Conservation (phyloP, 2,888 invertebrate genomes). For the Chymomyza caudatula region DNA sequence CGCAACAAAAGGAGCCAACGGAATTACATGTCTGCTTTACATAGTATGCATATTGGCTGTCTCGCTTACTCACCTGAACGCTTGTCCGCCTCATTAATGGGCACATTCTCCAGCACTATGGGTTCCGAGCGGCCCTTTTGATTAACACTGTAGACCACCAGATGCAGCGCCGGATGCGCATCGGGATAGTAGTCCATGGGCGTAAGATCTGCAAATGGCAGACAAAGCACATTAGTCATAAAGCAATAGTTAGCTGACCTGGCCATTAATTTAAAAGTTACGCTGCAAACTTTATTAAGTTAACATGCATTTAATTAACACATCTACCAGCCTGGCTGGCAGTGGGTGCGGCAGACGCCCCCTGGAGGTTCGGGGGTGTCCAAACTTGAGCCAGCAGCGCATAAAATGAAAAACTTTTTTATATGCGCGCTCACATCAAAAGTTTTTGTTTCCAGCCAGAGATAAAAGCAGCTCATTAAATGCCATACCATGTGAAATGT, state of each 20-base stretch:
- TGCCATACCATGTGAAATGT: constrained; percentile 45
- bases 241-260: constrained; percentile 11
- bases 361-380: constrained; percentile 30
- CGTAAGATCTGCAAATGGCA: constrained; percentile 71
- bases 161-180: constrained; percentile 83
- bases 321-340: constrained; percentile 27
- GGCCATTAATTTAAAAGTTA: constrained; percentile 66
- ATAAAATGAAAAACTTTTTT: constrained; percentile 56
- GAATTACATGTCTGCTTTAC: not conserved
- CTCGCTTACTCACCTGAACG: constrained; percentile 83
- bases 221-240: not conserved
- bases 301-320: constrained; percentile 70
- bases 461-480: constrained; percentile 63
- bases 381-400: constrained; percentile 48
- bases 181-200: constrained; percentile 77
- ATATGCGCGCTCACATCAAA: constrained; percentile 50
- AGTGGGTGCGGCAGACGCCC: no score
- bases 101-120: constrained; percentile 89
- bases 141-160: constrained; percentile 90
- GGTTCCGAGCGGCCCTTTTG: constrained; percentile 91
- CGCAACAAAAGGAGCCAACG: not conserved
- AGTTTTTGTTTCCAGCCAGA: constrained; percentile 44
- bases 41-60: not conserved
- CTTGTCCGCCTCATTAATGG: constrained; percentile 91
- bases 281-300: constrained; percentile 63